Percentiles rank a stretch among this genome's conserved stretches.
Conservation (phyloP, 2,797 vertebrate species). For the Malacoraja senta region DNA sequence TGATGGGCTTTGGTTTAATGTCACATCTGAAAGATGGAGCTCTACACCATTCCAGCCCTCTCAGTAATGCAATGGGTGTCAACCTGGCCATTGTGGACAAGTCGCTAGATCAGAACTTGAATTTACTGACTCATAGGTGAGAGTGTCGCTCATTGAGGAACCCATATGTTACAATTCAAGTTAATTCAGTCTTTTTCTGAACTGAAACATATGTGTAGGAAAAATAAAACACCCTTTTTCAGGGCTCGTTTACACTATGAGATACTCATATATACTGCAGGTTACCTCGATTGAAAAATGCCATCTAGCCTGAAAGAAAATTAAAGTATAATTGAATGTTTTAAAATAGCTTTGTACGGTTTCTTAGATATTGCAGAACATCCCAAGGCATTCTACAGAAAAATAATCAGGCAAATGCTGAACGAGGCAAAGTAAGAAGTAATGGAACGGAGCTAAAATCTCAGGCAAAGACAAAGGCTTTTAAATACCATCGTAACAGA, state of each 20-base stretch:
- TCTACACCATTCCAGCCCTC: too few relatives aligned
- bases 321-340: neutral
- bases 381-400: neutral
- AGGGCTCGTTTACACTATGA: neutral
- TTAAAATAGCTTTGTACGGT: too few relatives aligned
- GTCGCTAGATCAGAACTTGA: too few relatives aligned
- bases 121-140: too few relatives aligned
- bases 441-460: neutral
- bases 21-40: too few relatives aligned
- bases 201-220: neutral
- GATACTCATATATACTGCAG: neutral
- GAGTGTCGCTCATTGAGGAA: neutral
- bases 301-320: neutral
- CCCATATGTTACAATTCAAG: neutral
- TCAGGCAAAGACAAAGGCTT: neutral
- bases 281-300: neutral
- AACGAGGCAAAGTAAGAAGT: neutral
- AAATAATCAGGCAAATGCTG: neutral
- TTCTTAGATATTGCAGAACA: too few relatives aligned
- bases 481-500: neutral
- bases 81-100: too few relatives aligned
- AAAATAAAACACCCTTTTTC: neutral
- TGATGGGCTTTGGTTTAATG: too few relatives aligned
- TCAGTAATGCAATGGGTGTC: too few relatives aligned
- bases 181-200: neutral